Percentiles rank a stretch among this genome's conserved stretches.
These are phyloP conservation scores for Thera obeliscata DNA, from an alignment of 2,888 invertebrate genomes.

Conservation along the genomic window DNA sequence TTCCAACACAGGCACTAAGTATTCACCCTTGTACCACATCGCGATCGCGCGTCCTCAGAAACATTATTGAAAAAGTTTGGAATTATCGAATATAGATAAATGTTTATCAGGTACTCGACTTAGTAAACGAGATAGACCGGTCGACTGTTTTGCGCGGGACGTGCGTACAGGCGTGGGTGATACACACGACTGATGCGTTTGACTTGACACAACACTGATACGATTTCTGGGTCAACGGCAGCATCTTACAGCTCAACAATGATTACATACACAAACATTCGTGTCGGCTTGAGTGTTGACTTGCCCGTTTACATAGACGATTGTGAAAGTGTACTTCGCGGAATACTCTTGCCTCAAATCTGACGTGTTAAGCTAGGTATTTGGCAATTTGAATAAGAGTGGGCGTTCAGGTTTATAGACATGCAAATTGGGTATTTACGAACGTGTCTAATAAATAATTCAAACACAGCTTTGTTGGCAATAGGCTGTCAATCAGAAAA, in stretches of 20 bases:
- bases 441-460: conserved; percentile 47
- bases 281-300: conserved; percentile 33
- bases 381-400: conserved; percentile 19
- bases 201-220: conserved; percentile 44
- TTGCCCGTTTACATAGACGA: conserved; percentile 50
- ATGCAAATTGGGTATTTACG: conserved; percentile 44
- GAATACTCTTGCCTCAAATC: conserved; percentile 7
- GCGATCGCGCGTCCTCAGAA: conserved; percentile 30
- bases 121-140: neutral
- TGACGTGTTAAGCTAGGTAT: conserved; percentile 12
- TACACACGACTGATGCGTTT: conserved; percentile 38
- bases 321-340: conserved; percentile 48
- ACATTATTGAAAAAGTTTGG: conserved; percentile 27
- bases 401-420: conserved; percentile 27
- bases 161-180: conserved; percentile 27
- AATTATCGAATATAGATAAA: conserved; percentile 22
- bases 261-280: conserved; percentile 55
- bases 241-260: conserved; percentile 45
- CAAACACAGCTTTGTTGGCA: conserved; percentile 35
- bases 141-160: conserved; percentile 1
- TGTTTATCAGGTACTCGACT: conserved; percentile 23
- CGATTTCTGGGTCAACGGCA: conserved; percentile 60
- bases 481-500: conserved; percentile 39
- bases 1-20: conserved; percentile 54
- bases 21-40: conserved; percentile 58